Base-by-base conservation (phyloP, 2,888 invertebrate species). In the Mystacides longicornis region DNA sequence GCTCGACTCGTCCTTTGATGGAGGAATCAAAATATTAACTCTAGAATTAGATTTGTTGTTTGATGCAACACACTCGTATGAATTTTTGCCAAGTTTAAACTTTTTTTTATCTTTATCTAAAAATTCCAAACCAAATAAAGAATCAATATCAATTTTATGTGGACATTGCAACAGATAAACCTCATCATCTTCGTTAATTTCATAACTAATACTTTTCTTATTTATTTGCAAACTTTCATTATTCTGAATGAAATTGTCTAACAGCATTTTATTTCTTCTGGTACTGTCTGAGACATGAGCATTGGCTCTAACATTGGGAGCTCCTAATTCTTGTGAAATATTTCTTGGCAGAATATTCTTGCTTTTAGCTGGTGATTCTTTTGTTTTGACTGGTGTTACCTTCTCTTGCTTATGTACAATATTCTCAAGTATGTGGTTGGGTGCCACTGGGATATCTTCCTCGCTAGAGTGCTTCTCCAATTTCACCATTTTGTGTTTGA, bases 81-180 rank as follows among this genome's bases (percentile, higher is more conserved):
- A 54, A 11, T 45, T 33, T 7, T 37, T 19, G 1, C 54, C 56
- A 45, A 58, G 49, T 55, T 56, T 58, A 52, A 56, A 49, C 31
- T 54, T 58, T 22, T 52, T 60, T 49, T 58, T 60, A 23, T 53
- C 50, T 46, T 54, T 52, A 7, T 58, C 45, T 50, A 57, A 45
- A 21, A 60, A 45, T 31, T 51, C 45, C 3, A 58, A 9, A 20
- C 51, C 56, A n/a, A 31, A 22, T 18, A 60, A 31, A 1, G 31
- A 49, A 16, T 47, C 7, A 16, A 58, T 27, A 47, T 60, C 52
- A 42, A 60, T 27, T 11, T 23, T 51, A 18, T 31, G 37, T 3
- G 60, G 58, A 49, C 58, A 60, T 43, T 60, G 60, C 18, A 60
- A 16, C 14, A 60, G 18, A 58, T 55, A 60, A 20, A 60, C 16